Evolutionary conservation across 2,797 vertebrate genomes (phyloP).

Genomic region (Arremon brunneinucha): DNA sequence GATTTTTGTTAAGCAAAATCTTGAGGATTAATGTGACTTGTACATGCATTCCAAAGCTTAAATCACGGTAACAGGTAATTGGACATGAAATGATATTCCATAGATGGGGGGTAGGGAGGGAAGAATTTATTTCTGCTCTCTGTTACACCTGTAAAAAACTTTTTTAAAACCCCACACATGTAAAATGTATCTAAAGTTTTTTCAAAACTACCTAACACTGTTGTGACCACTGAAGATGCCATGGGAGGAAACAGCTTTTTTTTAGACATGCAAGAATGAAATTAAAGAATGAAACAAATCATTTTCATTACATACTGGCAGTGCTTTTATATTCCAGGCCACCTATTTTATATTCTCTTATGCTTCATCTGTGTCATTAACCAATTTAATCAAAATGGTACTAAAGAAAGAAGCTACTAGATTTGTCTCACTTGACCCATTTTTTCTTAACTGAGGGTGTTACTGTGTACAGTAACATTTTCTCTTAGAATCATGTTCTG

Average conservation of each 20-base stretch:
- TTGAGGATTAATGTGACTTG: neutral
- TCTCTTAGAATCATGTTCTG: neutral
- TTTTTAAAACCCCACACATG: fast-evolving
- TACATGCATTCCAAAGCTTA: neutral
- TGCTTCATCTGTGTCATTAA: neutral
- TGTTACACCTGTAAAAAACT: neutral
- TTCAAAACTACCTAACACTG: neutral
- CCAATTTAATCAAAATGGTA: neutral
- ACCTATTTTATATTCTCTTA: neutral
- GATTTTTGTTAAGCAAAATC: neutral
- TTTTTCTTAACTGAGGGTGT: neutral
- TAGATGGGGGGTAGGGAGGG: fast-evolving
- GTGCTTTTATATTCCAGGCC: neutral
- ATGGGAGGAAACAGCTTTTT: neutral
- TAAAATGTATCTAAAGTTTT: neutral
- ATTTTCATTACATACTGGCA: neutral
- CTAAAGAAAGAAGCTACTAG: neutral
- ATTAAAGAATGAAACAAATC: neutral
- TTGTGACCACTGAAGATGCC: neutral
- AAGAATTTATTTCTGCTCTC: neutral
- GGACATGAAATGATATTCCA: neutral
- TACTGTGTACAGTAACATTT: neutral
- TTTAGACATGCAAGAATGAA: neutral
- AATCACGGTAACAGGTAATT: neutral
- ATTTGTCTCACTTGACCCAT: neutral